A percentile compares a stretch with the other conserved stretches of the same genome.
Conservation (phyloP, 2,113 vertebrate species). For the Nestor notabilis region DNA sequence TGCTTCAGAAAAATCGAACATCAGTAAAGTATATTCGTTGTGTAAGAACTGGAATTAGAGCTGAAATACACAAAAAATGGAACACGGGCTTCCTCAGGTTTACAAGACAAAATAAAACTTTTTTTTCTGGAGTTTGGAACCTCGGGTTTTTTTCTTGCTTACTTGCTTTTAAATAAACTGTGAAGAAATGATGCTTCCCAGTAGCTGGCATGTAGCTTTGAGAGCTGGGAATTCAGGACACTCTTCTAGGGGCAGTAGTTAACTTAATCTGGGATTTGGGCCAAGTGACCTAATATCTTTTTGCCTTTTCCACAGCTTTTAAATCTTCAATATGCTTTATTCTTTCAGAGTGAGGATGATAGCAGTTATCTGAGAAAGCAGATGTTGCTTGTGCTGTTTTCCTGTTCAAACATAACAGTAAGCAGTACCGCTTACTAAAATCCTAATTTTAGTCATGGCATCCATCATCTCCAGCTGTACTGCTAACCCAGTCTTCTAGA, state of each 20-base stretch:
- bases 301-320: not conserved
- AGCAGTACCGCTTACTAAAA: not conserved
- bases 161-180: not conserved
- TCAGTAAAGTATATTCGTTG: not conserved
- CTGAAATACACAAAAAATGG: not conserved
- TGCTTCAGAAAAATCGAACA: not conserved
- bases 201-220: not conserved
- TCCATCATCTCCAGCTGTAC: not conserved
- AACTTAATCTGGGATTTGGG: not conserved
- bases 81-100: not conserved
- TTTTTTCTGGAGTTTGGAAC: not conserved
- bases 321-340: not conserved
- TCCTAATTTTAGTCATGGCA: not conserved
- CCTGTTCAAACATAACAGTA: not conserved
- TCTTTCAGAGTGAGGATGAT: not conserved
- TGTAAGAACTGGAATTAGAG: not conserved
- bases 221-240: not conserved
- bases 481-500: not conserved
- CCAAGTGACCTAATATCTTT: not conserved
- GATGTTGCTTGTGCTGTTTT: not conserved
- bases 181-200: not conserved
- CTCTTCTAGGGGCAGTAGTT: not conserved
- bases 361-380: slow-evolving; percentile 13
- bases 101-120: not conserved
- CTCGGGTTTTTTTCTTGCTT: not conserved